Conservation (phyloP, 2,113 vertebrate species). For the Alectura lathami region DNA sequence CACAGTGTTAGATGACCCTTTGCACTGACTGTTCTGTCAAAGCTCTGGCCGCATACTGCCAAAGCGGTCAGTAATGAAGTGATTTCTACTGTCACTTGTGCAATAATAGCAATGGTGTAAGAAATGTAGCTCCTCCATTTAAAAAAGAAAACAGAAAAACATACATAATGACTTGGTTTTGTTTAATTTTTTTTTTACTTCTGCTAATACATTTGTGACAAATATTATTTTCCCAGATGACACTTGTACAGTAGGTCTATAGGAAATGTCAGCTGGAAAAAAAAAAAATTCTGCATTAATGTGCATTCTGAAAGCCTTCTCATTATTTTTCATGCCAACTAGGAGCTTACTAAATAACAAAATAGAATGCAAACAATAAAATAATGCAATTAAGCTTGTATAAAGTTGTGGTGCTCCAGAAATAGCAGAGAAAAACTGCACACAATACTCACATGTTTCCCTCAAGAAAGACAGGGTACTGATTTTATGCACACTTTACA, state of each 20-base stretch:
- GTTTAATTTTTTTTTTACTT: slow-evolving; percentile 37
- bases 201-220: slow-evolving; percentile 47
- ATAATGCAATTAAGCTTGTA: slow-evolving; percentile 66
- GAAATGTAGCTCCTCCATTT: neutral
- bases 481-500: slow-evolving; percentile 40
- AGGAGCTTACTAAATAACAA: slow-evolving; percentile 58
- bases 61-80: slow-evolving; percentile 8
- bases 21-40: slow-evolving; percentile 30
- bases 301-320: slow-evolving; percentile 63
- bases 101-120: neutral
- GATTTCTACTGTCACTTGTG: neutral
- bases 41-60: slow-evolving; percentile 17
- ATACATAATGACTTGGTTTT: slow-evolving; percentile 31
- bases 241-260: slow-evolving; percentile 48
- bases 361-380: slow-evolving; percentile 46
- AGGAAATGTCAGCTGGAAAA: slow-evolving; percentile 65
- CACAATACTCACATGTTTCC: neutral
- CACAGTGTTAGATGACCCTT: slow-evolving; percentile 54
- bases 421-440: slow-evolving; percentile 51
- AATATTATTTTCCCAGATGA: slow-evolving; percentile 62
- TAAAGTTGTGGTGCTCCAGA: slow-evolving; percentile 24
- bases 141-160: neutral
- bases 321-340: slow-evolving; percentile 66
- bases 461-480: slow-evolving; percentile 20
- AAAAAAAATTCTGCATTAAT: slow-evolving; percentile 55